phyloP scores from a whole-genome alignment of 2,797 vertebrate species.

The Florisuga fusca region DNA sequence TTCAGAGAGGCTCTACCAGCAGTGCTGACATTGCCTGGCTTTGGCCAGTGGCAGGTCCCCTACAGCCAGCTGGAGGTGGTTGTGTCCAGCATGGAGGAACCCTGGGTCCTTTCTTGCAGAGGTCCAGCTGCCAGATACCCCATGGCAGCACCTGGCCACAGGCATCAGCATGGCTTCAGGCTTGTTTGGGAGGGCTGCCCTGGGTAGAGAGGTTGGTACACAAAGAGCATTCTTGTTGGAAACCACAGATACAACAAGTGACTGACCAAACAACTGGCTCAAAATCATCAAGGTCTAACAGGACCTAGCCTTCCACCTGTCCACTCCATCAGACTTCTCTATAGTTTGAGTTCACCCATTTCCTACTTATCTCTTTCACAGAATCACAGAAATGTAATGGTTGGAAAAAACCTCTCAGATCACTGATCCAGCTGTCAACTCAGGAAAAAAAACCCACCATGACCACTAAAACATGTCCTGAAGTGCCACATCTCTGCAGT shows the following conservation, averaged over 20 bases:
- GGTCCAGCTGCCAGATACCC: no score
- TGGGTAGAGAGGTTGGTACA: neutral
- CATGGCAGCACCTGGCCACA: fast-evolving
- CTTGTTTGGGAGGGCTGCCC: neutral
- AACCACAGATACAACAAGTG: neutral
- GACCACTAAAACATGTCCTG: no score
- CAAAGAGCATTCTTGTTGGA: neutral
- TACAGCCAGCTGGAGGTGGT: neutral
- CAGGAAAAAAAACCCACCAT: no score
- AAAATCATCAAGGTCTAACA: neutral
- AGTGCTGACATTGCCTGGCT: fast-evolving
- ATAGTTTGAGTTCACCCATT: neutral
- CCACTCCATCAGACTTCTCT: neutral
- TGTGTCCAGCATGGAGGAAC: neutral
- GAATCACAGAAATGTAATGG: no score
- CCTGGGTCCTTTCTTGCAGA: neutral
- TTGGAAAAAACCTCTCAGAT: no score
- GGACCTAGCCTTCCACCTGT: neutral
- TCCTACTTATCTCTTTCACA: no score
- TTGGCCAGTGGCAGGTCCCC: fast-evolving
- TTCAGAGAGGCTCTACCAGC: neutral
- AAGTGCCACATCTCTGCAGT: no score
- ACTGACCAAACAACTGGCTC: neutral
- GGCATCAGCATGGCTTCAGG: neutral
- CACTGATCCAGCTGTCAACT: no score